phyloP scores from a whole-genome alignment of 2,888 invertebrate species.

The Neoaliturus tenellus region DNA sequence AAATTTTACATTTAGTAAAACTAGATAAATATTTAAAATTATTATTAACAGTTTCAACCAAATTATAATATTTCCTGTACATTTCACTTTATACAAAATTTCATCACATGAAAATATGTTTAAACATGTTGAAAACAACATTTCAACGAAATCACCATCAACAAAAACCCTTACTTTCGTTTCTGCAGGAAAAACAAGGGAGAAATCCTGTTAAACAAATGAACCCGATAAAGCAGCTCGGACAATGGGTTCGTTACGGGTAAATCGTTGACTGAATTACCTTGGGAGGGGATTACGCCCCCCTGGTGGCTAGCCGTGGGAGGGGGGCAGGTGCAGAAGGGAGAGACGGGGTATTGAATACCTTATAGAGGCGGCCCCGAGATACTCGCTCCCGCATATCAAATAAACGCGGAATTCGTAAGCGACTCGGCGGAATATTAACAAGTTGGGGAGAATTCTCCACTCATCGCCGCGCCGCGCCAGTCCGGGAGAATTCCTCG shows the following conservation, averaged over 20 bases:
- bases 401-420: constrained; percentile 47
- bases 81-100: too few relatives aligned
- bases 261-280: neutral
- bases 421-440: constrained; percentile 38
- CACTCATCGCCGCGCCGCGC: neutral
- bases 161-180: too few relatives aligned
- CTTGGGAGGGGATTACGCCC: neutral
- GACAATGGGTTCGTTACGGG: constrained; percentile 1
- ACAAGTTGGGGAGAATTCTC: constrained; percentile 1
- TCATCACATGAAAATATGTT: too few relatives aligned
- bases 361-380: constrained; percentile 2
- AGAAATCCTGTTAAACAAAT: neutral
- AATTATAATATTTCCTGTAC: too few relatives aligned
- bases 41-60: too few relatives aligned
- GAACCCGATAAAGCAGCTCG: neutral
- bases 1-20: too few relatives aligned
- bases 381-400: constrained; percentile 43
- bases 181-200: neutral
- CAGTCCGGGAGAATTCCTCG: neutral
- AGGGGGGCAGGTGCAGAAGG: neutral
- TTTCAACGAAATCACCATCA: too few relatives aligned
- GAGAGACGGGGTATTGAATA: constrained; percentile 24
- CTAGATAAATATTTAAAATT: too few relatives aligned
- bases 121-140: too few relatives aligned
- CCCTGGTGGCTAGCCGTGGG: too few relatives aligned